Evolutionary conservation across 2,888 invertebrate genomes (phyloP).

Genomic region (Acleris literana): DNA sequence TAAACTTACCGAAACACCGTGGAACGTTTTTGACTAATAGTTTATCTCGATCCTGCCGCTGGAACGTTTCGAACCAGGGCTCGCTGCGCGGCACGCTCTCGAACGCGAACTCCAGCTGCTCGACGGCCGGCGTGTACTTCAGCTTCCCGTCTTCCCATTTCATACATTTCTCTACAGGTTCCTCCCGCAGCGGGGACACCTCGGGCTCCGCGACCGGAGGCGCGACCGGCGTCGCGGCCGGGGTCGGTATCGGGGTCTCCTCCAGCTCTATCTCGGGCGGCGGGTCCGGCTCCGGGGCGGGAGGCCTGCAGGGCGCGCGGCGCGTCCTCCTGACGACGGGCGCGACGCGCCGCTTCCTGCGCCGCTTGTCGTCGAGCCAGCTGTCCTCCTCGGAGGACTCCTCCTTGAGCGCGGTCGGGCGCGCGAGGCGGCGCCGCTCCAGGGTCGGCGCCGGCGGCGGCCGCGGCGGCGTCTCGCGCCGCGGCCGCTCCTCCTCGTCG

Average conservation of each 20-base stretch:
- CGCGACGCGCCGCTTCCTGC: slow-evolving; percentile 58
- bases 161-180: slow-evolving; percentile 66
- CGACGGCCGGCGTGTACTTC: slow-evolving; percentile 79
- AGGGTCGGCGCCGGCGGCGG: slow-evolving; percentile 55
- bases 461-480: slow-evolving; percentile 65
- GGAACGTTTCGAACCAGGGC: slow-evolving; percentile 91
- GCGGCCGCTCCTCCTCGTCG: slow-evolving; percentile 79
- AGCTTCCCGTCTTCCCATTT: slow-evolving; percentile 77
- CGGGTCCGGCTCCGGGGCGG: slow-evolving; percentile 35
- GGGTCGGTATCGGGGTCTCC: neutral
- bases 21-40: slow-evolving; percentile 85
- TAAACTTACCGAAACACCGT: slow-evolving; percentile 80
- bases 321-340: slow-evolving; percentile 53
- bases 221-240: slow-evolving; percentile 10
- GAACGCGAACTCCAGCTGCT: slow-evolving; percentile 88
- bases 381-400: slow-evolving; percentile 77
- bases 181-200: slow-evolving; percentile 60
- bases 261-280: slow-evolving; percentile 40
- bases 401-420: slow-evolving; percentile 73
- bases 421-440: slow-evolving; percentile 67
- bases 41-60: slow-evolving; percentile 88
- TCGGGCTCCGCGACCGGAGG: slow-evolving; percentile 42
- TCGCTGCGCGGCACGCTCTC: slow-evolving; percentile 89
- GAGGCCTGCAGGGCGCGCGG: slow-evolving; percentile 42
- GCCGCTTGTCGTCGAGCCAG: slow-evolving; percentile 66